Conservation (phyloP, 1,140 invertebrate genomes). For the Camponotus vicinus region DNA sequence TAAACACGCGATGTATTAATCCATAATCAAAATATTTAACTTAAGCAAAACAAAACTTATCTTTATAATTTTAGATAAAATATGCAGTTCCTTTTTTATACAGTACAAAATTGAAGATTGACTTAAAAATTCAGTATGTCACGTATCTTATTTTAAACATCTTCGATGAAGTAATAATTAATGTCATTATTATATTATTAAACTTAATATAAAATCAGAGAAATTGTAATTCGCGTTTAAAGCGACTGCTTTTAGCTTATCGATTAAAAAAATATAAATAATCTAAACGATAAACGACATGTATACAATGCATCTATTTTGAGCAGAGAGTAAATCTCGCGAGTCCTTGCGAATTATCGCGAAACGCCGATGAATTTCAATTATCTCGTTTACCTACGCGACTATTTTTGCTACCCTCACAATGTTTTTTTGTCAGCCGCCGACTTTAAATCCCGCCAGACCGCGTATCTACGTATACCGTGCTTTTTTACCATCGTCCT, state of each 20-base stretch:
- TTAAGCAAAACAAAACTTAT: not conserved
- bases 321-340: conserved; percentile 19
- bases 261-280: conserved; percentile 10
- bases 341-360: not conserved
- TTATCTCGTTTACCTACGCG: conserved; percentile 50
- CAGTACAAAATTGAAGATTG: conserved; percentile 9
- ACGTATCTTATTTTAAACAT: not conserved
- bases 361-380: conserved; percentile 67
- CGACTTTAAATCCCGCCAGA: conserved; percentile 53
- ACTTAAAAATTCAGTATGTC: not conserved
- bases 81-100: not conserved
- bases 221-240: not conserved
- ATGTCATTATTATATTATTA: not conserved
- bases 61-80: not conserved
- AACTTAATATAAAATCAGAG: not conserved
- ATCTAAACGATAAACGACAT: not conserved
- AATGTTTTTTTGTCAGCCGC: conserved; percentile 40
- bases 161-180: conserved; percentile 8
- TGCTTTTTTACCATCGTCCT: not conserved
- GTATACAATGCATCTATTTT: not conserved
- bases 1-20: conserved; percentile 21
- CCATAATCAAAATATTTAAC: conserved; percentile 8
- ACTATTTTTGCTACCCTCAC: conserved; percentile 19
- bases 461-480: not conserved
- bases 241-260: not conserved